Evolutionary conservation across 35 echinoderm and acorn worm species (phyloP).

Genomic region (Eucidaris tribuloides): DNA sequence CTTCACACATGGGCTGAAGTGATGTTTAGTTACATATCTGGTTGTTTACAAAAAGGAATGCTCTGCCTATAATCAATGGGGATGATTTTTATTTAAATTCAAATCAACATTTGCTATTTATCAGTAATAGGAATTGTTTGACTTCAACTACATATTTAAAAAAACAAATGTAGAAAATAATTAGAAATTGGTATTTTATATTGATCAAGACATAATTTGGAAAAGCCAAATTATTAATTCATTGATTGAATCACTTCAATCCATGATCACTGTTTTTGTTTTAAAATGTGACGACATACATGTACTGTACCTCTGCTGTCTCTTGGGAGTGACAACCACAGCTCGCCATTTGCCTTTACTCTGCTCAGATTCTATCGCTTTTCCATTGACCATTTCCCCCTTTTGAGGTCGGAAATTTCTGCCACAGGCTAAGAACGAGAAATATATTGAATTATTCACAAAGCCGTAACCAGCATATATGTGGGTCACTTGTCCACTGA

Average conservation of each 20-base stretch:
- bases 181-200: neutral
- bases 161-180: neutral
- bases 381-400: constrained; percentile 69
- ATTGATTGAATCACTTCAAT: neutral
- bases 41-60: too few relatives aligned
- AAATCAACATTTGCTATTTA: too few relatives aligned
- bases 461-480: constrained; percentile 78
- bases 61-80: too few relatives aligned
- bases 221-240: neutral
- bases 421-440: constrained; percentile 63
- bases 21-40: too few relatives aligned
- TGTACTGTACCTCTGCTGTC: constrained; percentile 42
- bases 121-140: neutral
- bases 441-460: constrained; percentile 76
- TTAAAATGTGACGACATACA: too few relatives aligned
- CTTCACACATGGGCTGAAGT: too few relatives aligned
- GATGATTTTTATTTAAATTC: too few relatives aligned
- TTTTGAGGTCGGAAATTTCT: constrained; percentile 62
- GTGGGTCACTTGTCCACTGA: constrained; percentile 63
- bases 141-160: neutral
- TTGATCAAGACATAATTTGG: neutral
- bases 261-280: too few relatives aligned
- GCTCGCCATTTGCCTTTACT: constrained; percentile 94
- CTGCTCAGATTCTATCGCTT: constrained; percentile 84
- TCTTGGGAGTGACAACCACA: constrained; percentile 24